A percentile compares a stretch with the other conserved stretches of the same genome.
Conservation (phyloP, 2,888 invertebrate species). For the Enchytraeus crypticus region DNA sequence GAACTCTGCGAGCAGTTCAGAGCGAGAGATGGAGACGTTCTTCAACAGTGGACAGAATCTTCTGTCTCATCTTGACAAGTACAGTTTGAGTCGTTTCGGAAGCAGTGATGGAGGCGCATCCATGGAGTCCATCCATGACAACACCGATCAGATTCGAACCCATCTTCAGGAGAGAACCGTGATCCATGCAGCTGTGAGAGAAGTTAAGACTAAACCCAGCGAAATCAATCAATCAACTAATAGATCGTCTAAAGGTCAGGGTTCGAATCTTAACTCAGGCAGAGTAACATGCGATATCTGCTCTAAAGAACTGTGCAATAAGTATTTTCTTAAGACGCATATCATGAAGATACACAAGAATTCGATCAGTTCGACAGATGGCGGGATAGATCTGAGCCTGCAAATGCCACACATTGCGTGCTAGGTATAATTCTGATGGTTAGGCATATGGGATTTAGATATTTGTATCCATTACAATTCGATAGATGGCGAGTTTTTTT, state of each 20-base stretch:
- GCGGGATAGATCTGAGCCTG: too few species aligned
- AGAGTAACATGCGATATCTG: slow-evolving; percentile 46
- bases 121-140: background rate
- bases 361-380: too few species aligned
- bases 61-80: too few species aligned
- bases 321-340: slow-evolving; percentile 48
- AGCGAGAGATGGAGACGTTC: too few species aligned
- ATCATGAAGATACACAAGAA: slow-evolving; percentile 48
- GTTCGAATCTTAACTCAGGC: background rate
- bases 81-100: background rate
- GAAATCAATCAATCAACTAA: background rate
- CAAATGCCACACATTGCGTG: too few species aligned
- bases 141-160: background rate
- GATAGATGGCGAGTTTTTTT: too few species aligned
- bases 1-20: background rate
- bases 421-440: too few species aligned
- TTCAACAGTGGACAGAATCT: too few species aligned
- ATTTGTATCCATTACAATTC: too few species aligned
- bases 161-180: too few species aligned
- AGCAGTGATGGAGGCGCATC: background rate
- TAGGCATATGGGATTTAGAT: too few species aligned
- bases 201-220: background rate
- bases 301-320: slow-evolving; percentile 49
- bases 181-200: background rate
- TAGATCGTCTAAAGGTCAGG: background rate